phyloP scores from a whole-genome alignment of 2,888 invertebrate genomes.

The Euspilapteryx auroguttella region DNA sequence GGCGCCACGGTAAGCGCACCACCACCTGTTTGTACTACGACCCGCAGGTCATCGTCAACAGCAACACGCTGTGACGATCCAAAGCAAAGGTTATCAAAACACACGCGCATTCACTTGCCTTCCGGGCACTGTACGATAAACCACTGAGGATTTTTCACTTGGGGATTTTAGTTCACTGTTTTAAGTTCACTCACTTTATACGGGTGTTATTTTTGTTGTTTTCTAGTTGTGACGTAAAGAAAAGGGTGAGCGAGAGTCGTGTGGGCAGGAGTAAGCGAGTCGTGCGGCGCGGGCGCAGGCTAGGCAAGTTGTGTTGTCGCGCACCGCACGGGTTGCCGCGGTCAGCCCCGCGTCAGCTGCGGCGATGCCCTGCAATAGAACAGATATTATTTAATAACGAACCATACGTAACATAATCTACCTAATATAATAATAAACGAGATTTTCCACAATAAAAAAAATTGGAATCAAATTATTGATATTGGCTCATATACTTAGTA shows the following conservation, averaged over 20 bases:
- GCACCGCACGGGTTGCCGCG: conserved; percentile 28
- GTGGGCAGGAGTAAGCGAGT: too few species aligned
- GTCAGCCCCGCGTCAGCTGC: conserved; percentile 14
- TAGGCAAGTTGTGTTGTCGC: conserved; percentile 35
- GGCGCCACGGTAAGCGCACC: conserved; percentile 55
- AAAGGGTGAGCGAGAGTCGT: conserved; percentile 22
- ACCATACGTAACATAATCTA: too few species aligned
- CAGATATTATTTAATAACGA: too few species aligned
- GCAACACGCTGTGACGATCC: conserved; percentile 82
- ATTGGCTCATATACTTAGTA: too few species aligned
- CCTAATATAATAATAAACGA: too few species aligned
- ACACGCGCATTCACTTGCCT: conserved; percentile 87
- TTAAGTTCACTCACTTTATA: conserved; percentile 19
- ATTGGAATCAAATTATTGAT: too few species aligned
- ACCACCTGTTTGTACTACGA: conserved; percentile 49
- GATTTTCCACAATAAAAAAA: too few species aligned
- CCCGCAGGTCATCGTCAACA: conserved; percentile 74
- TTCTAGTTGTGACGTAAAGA: too few species aligned
- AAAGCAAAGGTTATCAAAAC: conserved; percentile 89
- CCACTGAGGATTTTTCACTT: conserved; percentile 41
- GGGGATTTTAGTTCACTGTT: conserved; percentile 17
- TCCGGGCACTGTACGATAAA: conserved; percentile 39
- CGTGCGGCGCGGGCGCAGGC: conserved; percentile 51
- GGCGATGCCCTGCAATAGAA: too few species aligned
- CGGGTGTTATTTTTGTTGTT: too few species aligned